Evolutionary conservation across 2,113 vertebrate genomes (phyloP).

Genomic region (Prolemur simus): DNA sequence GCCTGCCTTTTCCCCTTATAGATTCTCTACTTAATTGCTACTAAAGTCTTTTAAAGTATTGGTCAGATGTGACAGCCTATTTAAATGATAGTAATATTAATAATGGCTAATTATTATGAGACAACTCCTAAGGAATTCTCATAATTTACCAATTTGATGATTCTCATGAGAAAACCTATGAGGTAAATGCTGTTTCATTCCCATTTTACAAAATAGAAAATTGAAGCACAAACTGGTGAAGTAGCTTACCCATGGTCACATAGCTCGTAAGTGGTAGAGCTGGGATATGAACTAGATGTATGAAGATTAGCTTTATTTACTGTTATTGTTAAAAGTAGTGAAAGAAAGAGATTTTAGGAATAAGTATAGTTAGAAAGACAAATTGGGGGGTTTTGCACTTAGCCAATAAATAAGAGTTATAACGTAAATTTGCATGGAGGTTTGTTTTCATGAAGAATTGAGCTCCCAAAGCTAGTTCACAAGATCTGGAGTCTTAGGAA

Average conservation of each 20-base stretch:
- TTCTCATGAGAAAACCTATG: constrained; percentile 26
- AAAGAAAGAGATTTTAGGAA: background rate
- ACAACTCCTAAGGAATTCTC: background rate
- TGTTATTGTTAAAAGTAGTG: background rate
- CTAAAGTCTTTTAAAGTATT: background rate
- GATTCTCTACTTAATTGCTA: background rate
- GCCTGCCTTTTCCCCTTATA: background rate
- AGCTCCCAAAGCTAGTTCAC: background rate
- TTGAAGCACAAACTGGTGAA: background rate
- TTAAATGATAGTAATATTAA: background rate
- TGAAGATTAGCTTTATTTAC: background rate
- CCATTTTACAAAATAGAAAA: background rate
- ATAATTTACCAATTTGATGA: background rate
- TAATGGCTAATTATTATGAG: background rate
- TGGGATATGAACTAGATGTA: background rate
- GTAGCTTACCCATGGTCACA: background rate
- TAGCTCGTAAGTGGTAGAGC: background rate
- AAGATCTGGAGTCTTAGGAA: background rate
- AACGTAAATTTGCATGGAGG: background rate
- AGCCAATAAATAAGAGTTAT: background rate
- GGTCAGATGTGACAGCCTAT: background rate
- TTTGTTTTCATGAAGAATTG: background rate
- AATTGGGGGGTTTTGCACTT: background rate
- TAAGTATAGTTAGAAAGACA: constrained; percentile 14
- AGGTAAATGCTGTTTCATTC: background rate